Conservation (phyloP, 2,888 invertebrate species). For the Phytoseiulus persimilis region DNA sequence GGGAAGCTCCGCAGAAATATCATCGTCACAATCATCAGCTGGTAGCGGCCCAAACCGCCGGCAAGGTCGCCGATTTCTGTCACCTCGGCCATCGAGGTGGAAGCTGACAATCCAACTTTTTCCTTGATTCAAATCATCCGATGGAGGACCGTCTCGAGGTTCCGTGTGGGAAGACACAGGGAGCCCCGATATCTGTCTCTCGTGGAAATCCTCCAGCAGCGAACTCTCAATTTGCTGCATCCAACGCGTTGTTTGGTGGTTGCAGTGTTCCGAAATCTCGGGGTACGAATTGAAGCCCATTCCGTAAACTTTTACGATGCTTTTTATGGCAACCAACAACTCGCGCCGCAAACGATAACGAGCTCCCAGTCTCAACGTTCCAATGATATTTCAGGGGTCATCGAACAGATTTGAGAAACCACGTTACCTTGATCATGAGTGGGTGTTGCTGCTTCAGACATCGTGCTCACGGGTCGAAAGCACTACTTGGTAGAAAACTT, state of each 20-base stretch:
- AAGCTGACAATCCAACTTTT: not conserved
- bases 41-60: slow-evolving; percentile 20
- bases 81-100: not conserved
- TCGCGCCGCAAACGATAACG: not conserved
- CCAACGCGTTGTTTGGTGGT: not conserved
- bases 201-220: not conserved
- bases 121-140: not conserved
- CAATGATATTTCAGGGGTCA: not conserved
- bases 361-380: not conserved
- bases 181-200: not conserved
- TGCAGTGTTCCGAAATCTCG: not conserved
- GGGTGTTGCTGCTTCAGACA: not conserved
- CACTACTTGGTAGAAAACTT: too few species aligned
- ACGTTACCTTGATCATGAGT: not conserved
- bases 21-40: slow-evolving; percentile 28
- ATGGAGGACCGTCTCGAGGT: not conserved
- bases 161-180: not conserved
- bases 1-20: slow-evolving; percentile 23
- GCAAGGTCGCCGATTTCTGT: slow-evolving; percentile 14
- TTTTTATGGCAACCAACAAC: not conserved
- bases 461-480: too few species aligned
- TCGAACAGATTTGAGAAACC: not conserved
- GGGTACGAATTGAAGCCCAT: not conserved
- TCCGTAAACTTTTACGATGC: not conserved
- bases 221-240: not conserved